Percentiles rank a stretch among this genome's conserved stretches.
phyloP scores from a whole-genome alignment of 2,797 vertebrate genomes.

The Microcaecilia unicolor region DNA sequence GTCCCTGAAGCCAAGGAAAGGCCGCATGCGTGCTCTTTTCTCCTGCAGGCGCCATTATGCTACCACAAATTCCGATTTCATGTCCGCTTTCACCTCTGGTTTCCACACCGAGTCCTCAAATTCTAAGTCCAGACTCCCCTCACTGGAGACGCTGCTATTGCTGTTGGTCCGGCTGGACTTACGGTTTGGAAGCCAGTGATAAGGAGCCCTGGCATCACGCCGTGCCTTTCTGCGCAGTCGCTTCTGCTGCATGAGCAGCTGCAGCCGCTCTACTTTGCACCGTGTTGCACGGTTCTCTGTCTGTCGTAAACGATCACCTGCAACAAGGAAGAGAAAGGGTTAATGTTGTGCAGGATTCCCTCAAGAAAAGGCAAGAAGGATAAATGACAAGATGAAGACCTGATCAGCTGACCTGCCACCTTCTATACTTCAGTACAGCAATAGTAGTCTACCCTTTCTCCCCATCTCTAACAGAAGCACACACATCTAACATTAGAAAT shows the following conservation, averaged over 20 bases:
- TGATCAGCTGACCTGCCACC: no score
- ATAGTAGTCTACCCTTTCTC: no score
- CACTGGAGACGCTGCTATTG: conserved; percentile 81
- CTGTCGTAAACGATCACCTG: conserved; percentile 88
- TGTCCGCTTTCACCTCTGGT: conserved; percentile 89
- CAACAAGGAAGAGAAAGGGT: not conserved
- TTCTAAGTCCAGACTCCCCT: conserved; percentile 88
- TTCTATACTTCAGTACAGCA: no score
- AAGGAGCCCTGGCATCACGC: conserved; percentile 79
- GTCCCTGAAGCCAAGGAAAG: not conserved
- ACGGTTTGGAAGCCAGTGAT: conserved; percentile 87
- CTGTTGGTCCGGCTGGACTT: conserved; percentile 86
- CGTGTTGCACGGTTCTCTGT: conserved; percentile 93
- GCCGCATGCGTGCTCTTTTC: not conserved
- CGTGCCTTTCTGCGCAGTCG: conserved; percentile 86
- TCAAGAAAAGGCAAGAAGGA: no score
- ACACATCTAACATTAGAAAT: no score
- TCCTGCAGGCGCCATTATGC: conserved; percentile 49
- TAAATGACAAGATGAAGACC: no score
- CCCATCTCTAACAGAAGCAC: no score
- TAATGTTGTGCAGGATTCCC: no score
- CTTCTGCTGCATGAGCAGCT: conserved; percentile 95
- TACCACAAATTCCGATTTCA: conserved; percentile 93
- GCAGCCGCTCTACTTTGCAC: conserved; percentile 92
- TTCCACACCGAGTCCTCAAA: conserved; percentile 96